Conservation (phyloP, 2,888 invertebrate species). For the Melanotus villosus region DNA sequence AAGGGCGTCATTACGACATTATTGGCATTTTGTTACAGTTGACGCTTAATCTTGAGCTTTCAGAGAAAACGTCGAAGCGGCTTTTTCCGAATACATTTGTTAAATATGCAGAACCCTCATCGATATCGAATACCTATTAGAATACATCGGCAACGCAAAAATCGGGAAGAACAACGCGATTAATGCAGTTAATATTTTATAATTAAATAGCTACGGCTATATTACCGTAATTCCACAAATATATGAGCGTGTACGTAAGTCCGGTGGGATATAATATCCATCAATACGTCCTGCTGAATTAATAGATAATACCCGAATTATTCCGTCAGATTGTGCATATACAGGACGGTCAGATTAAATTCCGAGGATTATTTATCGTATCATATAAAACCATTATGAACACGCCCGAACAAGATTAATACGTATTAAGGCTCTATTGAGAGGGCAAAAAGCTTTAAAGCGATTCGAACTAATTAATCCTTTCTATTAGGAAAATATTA, state of each 20-base stretch:
- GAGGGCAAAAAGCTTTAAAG: too few relatives aligned
- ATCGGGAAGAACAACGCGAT: neutral
- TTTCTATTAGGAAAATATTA: too few relatives aligned
- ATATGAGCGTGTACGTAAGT: conserved; percentile 24
- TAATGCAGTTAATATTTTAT: conserved; percentile 20
- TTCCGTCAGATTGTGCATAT: conserved; percentile 17
- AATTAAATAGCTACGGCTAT: too few relatives aligned
- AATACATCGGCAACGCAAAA: too few relatives aligned
- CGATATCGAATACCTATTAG: too few relatives aligned
- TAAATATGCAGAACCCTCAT: neutral
- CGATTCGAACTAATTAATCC: too few relatives aligned
- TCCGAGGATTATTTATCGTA: conserved; percentile 10
- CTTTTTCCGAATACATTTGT: neutral
- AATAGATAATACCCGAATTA: conserved; percentile 30
- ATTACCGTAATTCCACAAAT: conserved; percentile 14
- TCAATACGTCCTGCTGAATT: conserved; percentile 15
- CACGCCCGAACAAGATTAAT: too few relatives aligned
- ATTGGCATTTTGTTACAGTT: conserved; percentile 11
- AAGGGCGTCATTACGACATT: conserved; percentile 11
- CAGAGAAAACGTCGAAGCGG: neutral
- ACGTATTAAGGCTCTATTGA: too few relatives aligned
- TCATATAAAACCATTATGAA: neutral
- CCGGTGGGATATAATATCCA: conserved; percentile 33
- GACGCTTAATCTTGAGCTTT: conserved; percentile 11
- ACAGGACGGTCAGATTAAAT: conserved; percentile 22